Evolutionary conservation across 2,888 invertebrate species (phyloP).

Genomic region (Sphaerophoria taeniata): DNA sequence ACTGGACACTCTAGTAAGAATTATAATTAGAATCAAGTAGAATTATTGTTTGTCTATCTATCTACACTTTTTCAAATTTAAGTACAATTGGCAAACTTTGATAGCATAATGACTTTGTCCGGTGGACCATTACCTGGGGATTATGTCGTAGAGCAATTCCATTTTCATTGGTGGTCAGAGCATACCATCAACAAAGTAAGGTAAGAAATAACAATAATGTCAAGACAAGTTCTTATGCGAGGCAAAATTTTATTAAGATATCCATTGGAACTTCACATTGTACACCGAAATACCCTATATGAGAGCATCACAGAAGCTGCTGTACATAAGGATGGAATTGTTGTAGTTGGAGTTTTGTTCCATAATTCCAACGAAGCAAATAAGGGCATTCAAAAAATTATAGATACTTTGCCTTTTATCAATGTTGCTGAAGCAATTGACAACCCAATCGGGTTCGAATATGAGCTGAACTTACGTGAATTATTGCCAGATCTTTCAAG

Average conservation of each 20-base stretch:
- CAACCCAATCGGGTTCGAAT: constrained; percentile 76
- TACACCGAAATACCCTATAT: constrained; percentile 85
- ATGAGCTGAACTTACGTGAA: constrained; percentile 78
- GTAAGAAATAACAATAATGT: constrained; percentile 78
- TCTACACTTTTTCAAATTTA: too few species aligned
- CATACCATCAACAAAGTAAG: constrained; percentile 88
- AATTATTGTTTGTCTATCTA: too few species aligned
- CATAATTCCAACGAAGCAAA: constrained; percentile 82
- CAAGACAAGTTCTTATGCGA: not conserved
- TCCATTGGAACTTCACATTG: constrained; percentile 87
- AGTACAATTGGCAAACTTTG: constrained; percentile 79
- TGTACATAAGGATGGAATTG: constrained; percentile 84
- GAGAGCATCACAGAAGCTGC: constrained; percentile 84
- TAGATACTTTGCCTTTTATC: constrained; percentile 78
- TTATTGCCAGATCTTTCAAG: constrained; percentile 84
- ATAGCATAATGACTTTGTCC: constrained; percentile 78
- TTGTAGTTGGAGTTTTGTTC: constrained; percentile 87
- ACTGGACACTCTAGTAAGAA: constrained; percentile 82
- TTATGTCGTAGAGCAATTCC: constrained; percentile 89
- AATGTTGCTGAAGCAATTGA: constrained; percentile 77
- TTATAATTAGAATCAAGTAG: not conserved
- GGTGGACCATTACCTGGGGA: constrained; percentile 84
- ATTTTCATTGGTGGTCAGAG: constrained; percentile 94
- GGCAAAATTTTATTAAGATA: constrained; percentile 81
- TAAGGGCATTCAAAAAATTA: constrained; percentile 78